Evolutionary conservation across 2,888 invertebrate species (phyloP).

Genomic region (Hyppa rectilinea): DNA sequence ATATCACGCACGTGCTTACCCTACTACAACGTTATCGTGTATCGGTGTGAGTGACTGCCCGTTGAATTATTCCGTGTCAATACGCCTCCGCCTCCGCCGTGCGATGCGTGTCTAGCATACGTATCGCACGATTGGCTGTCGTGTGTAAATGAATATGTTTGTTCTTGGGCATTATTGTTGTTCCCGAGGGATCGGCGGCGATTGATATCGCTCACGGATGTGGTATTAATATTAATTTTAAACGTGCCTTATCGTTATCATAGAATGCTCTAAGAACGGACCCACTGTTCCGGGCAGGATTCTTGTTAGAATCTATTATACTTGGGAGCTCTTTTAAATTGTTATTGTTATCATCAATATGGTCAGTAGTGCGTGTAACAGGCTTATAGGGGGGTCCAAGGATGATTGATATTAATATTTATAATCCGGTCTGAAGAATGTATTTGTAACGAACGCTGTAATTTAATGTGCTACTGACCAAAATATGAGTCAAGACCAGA

Average conservation of each 20-base stretch:
- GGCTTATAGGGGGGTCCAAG: slow-evolving; percentile 54
- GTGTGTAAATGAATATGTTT: slow-evolving; percentile 86
- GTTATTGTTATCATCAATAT: slow-evolving; percentile 56
- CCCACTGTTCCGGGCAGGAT: slow-evolving; percentile 41
- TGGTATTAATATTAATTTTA: slow-evolving; percentile 76
- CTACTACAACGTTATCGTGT: slow-evolving; percentile 73
- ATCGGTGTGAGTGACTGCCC: slow-evolving; percentile 84
- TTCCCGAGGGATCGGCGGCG: slow-evolving; percentile 78
- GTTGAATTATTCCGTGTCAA: slow-evolving; percentile 85
- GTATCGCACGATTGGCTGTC: slow-evolving; percentile 79
- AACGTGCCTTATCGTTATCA: slow-evolving; percentile 71
- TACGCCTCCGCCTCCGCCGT: slow-evolving; percentile 76
- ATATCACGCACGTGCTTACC: slow-evolving; percentile 79
- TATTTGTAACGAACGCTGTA: slow-evolving; percentile 34
- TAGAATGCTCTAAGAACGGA: slow-evolving; percentile 41
- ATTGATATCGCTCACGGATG: slow-evolving; percentile 81
- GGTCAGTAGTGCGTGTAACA: slow-evolving; percentile 51
- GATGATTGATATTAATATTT: slow-evolving; percentile 63
- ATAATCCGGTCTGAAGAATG: slow-evolving; percentile 64
- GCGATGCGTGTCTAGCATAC: slow-evolving; percentile 86
- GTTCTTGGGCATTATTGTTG: slow-evolving; percentile 84
- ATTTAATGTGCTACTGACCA: slow-evolving; percentile 60
- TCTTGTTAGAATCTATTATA: slow-evolving; percentile 62
- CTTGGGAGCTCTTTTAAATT: slow-evolving; percentile 38
- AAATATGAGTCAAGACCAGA: slow-evolving; percentile 70